Base-by-base conservation (phyloP, 2,888 invertebrate species). In the Epistrophe eligans region DNA sequence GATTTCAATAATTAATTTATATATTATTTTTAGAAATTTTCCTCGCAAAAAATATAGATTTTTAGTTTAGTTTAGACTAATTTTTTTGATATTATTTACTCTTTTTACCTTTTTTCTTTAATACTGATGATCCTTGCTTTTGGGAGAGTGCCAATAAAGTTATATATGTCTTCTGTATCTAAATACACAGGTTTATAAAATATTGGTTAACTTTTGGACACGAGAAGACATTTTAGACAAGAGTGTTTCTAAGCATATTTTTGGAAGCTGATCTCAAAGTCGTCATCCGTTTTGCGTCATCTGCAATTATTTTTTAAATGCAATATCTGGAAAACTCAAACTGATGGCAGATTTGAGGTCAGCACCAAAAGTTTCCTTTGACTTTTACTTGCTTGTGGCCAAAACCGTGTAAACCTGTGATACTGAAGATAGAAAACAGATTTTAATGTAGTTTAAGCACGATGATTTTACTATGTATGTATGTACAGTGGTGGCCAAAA, bases 81-180 rank as follows among this genome's bases (percentile, higher is more conserved):
- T 50, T 50, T 50, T 50, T 32, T 28, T 48, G 43, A 9, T 35
- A 17, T 62, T 43, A 62, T 32, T 48, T 24, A 40, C 24, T 28
- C 15, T 45, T 35, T 62, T 52, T 52, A 38, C 4, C n/a, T 24
- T 60, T 70, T n/a, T 40, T 58, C n/a, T 35, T 35, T 10, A 28
- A n/a, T 19, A n/a, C 24, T 19, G 43, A 76, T 70, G 45, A 81
- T 77, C 77, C 84, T 77, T 73, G 77, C 77, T 72, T 73, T 62
- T 48, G 64, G 60, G 77, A 73, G 80, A 74, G 85, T 85, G 85
- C 74, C 77, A 82, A 82, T 62, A 52, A 74, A 66, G 48, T 57
- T 70, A 70, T 35, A 48, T 50, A 50, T 28, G 15, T 70, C 48
- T 32, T 77, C n/a, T 62, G 17, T 77, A 74, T 57, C 32, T 52